These are phyloP conservation scores for Cremastinae sp. DNA, from an alignment of 2,888 invertebrate species.

Conservation along the genomic window DNA sequence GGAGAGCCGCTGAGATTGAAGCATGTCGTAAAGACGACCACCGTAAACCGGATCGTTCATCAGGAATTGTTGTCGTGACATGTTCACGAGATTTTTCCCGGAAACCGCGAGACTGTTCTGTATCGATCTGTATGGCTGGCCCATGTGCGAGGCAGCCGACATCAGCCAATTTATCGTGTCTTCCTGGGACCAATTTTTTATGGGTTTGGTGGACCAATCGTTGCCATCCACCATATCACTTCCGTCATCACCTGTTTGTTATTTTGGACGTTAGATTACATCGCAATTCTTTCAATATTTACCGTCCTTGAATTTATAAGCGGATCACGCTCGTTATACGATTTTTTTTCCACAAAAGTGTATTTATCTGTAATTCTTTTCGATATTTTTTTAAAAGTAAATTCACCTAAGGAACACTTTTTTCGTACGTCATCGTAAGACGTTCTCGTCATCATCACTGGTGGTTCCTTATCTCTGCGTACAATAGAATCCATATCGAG, in stretches of 20 bases:
- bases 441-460: constrained; percentile 50
- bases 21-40: constrained; percentile 72
- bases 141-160: constrained; percentile 73
- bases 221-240: constrained; percentile 70
- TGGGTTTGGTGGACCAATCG: constrained; percentile 82
- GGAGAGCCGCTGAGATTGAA: constrained; percentile 71
- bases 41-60: constrained; percentile 74
- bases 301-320: neutral
- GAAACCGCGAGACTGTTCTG: constrained; percentile 74
- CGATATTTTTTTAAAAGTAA: neutral
- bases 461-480: constrained; percentile 65
- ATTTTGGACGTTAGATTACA: neutral
- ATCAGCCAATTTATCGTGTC: constrained; percentile 83
- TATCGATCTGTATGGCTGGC: constrained; percentile 72
- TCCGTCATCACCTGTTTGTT: constrained; percentile 68
- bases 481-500: constrained; percentile 76
- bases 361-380: neutral
- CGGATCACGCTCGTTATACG: neutral
- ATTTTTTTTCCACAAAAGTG: too few species aligned
- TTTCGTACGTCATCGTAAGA: constrained; percentile 69
- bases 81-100: constrained; percentile 71
- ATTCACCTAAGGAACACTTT: constrained; percentile 71
- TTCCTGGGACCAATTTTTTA: constrained; percentile 82
- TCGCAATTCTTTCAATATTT: neutral
- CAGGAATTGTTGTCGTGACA: constrained; percentile 73